Evolutionary conservation across 2,797 vertebrate genomes (phyloP), one percentile per base, ranked within the genome.

Genomic region (Crypturellus tataupa): DNA sequence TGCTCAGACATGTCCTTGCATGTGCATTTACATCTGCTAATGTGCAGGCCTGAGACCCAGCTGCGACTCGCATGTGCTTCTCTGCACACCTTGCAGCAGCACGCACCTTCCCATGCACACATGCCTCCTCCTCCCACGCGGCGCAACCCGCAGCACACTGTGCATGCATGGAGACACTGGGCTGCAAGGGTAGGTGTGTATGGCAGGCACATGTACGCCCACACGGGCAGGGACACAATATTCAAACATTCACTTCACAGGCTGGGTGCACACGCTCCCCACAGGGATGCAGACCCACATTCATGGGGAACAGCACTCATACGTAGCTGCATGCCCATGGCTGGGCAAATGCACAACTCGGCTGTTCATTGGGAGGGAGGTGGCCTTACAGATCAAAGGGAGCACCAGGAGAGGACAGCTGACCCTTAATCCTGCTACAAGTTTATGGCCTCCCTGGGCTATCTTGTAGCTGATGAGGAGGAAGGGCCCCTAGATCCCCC

Each of bases 241-340:
- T 77, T 84, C 67, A 13, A 31, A 88, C 84, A 92, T 89, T 58
- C 92, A 81, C 83, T 81, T 92, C 91, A 92, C 82, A 20, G 63
- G 60, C 89, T 73, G 70, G 42, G 16, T 89, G 39, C 55, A 6
- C 2, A 6, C 33, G 82, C 82, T 96, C 78, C 89, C 85, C 25
- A 8, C 69, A 85, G 9, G 44, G 80, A 93, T 73, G 68, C 82
- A 96, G 89, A 96, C 94, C 85, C 91, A 90, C 62, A 80, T 92
- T 91, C 56, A 80, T 87, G 78, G 91, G 92, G 73, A 96, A 94
- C 79, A 95, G 80, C 78, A 8, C 85, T 79, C 51, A 12, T 12
- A 65, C 23, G 80, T 92, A 92, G 79, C 81, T 93, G 87, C 93
- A 89, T 18, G 0, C 70, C 87, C 73, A 85, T 82, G 93, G 84